These are phyloP conservation scores for Hemichromis elongatus DNA, from an alignment of 2,113 vertebrate species.

Conservation along the genomic window DNA sequence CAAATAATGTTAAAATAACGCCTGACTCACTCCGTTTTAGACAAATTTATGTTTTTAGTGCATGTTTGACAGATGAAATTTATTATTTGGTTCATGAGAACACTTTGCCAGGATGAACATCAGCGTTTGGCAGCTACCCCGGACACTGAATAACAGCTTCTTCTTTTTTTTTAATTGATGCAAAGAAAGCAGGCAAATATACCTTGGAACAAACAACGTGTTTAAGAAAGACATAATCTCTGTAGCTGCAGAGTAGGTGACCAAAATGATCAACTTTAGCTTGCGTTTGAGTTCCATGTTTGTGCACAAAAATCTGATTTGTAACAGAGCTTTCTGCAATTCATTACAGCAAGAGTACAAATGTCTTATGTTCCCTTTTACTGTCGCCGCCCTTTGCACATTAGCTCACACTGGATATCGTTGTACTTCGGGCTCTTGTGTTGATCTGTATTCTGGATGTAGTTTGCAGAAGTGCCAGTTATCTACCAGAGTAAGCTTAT, in stretches of 20 bases:
- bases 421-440: background rate
- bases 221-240: background rate
- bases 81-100: background rate
- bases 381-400: background rate
- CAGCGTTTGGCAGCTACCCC: background rate
- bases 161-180: accelerated
- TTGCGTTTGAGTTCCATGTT: background rate
- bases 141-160: background rate
- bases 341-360: background rate
- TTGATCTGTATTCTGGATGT: constrained; percentile 7
- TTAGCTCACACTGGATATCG: background rate
- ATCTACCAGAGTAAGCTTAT: constrained; percentile 49
- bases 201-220: background rate
- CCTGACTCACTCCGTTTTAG: background rate
- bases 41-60: background rate
- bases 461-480: constrained; percentile 24
- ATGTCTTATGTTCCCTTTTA: background rate
- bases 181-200: background rate
- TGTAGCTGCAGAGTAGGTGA: background rate
- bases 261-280: background rate
- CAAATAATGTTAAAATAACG: background rate
- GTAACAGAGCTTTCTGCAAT: background rate
- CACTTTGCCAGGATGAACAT: background rate
- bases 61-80: background rate
- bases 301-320: background rate